Evolutionary conservation across 2,797 vertebrate genomes (phyloP).

Genomic region (Danio tinwini): DNA sequence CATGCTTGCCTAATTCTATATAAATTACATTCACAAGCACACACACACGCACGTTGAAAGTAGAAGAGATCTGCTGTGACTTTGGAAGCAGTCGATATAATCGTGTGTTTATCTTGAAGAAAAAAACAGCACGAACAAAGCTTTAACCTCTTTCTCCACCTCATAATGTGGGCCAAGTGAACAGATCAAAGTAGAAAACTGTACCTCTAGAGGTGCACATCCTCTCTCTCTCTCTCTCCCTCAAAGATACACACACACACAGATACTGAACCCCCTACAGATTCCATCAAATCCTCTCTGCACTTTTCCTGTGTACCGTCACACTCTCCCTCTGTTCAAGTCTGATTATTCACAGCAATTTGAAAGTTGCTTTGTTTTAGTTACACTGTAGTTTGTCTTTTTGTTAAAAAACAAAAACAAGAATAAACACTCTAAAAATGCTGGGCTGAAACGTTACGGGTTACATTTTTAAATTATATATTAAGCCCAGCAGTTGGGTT

Average conservation of each 20-base stretch:
- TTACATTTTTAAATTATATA: no score
- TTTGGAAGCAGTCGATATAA: neutral
- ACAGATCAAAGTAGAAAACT: conserved; percentile 27
- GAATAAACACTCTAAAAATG: no score
- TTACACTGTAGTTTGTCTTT: no score
- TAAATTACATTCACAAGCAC: conserved; percentile 53
- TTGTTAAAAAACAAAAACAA: no score
- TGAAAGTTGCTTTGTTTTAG: neutral
- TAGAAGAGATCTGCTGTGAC: neutral
- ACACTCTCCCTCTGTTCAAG: neutral
- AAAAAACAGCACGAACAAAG: conserved; percentile 1
- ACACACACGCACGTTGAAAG: neutral
- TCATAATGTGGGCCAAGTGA: conserved; percentile 41
- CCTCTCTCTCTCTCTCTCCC: neutral
- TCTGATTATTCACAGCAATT: neutral
- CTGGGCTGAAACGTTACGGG: no score
- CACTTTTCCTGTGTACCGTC: neutral
- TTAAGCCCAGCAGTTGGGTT: no score
- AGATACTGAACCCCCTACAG: conserved; percentile 9
- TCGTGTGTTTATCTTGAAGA: conserved; percentile 13
- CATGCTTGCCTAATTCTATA: conserved; percentile 63
- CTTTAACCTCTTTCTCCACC: conserved; percentile 29
- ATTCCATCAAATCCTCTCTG: conserved; percentile 28
- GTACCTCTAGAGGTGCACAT: neutral
- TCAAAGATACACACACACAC: neutral